A percentile compares a stretch with the other conserved stretches of the same genome.
Conservation (phyloP, 2,113 vertebrate species). For the Mustelus asterias region DNA sequence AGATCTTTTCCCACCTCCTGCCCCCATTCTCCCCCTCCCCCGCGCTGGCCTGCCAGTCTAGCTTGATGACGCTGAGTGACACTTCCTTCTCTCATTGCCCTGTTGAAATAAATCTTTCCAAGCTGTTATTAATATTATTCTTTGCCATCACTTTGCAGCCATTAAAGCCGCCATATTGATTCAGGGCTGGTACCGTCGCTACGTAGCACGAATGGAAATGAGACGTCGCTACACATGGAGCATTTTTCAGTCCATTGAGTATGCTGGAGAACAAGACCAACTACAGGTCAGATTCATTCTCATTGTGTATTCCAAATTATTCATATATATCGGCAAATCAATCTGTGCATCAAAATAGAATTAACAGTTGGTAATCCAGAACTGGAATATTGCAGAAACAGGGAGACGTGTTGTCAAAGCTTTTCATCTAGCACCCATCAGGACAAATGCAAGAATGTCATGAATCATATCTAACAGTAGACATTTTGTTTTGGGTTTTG, state of each 20-base stretch:
- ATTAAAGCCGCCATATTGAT: constrained; percentile 82
- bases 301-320: background rate
- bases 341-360: background rate
- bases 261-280: constrained; percentile 88
- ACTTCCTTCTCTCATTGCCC: background rate
- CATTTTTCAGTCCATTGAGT: constrained; percentile 91
- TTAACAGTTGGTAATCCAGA: too few relatives aligned
- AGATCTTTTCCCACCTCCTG: background rate
- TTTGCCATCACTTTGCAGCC: constrained; percentile 49
- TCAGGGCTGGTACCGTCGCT: constrained; percentile 88
- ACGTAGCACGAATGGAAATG: constrained; percentile 73
- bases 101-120: background rate
- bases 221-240: constrained; percentile 76
- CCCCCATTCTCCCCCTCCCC: too few relatives aligned
- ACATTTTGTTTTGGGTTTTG: too few relatives aligned
- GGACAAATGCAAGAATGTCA: too few relatives aligned
- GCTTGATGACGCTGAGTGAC: background rate
- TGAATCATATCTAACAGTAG: too few relatives aligned
- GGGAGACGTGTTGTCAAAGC: too few relatives aligned
- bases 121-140: background rate
- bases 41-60: background rate
- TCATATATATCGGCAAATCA: too few relatives aligned
- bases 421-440: too few relatives aligned
- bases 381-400: too few relatives aligned
- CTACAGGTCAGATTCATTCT: constrained; percentile 67